Percentiles rank a stretch among this genome's conserved stretches.
These are phyloP conservation scores for Urosaurus nigricauda DNA, from an alignment of 2,797 vertebrate species.

Conservation along the genomic window DNA sequence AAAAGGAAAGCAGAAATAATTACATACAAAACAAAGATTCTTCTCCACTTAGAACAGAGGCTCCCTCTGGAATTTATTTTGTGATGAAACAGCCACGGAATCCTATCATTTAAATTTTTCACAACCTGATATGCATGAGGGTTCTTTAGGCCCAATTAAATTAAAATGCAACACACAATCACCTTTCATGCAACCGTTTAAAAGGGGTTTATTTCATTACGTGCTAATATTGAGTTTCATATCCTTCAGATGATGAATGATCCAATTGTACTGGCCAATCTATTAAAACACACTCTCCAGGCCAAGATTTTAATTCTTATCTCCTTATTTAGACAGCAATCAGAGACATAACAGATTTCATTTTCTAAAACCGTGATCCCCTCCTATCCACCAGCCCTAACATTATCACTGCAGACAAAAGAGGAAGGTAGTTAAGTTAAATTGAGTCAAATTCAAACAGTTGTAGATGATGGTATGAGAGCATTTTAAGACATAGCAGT, in stretches of 20 bases:
- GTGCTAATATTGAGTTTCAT: conserved; percentile 60
- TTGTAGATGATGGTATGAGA: neutral
- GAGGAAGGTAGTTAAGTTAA: too few species aligned
- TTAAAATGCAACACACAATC: conserved; percentile 59
- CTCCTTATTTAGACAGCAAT: neutral
- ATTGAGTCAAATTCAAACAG: too few species aligned
- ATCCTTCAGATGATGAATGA: conserved; percentile 64
- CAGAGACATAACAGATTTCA: neutral
- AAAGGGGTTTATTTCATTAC: conserved; percentile 56
- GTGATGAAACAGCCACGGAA: conserved; percentile 12
- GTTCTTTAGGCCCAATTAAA: conserved; percentile 60
- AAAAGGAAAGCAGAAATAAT: conserved; percentile 14
- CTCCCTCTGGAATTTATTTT: neutral
- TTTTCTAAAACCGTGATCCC: neutral
- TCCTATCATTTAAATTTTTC: conserved; percentile 35
- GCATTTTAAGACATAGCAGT: neutral
- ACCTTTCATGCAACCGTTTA: conserved; percentile 55
- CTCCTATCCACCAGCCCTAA: neutral
- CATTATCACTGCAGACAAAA: neutral
- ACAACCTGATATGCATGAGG: conserved; percentile 7
- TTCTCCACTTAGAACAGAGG: neutral
- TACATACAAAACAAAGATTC: conserved; percentile 19
- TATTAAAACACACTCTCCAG: conserved; percentile 17
- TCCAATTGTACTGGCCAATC: conserved; percentile 43
- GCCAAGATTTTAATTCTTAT: conserved; percentile 8